Base-by-base conservation (phyloP, 2,888 invertebrate species). In the Melitaea athalia region DNA sequence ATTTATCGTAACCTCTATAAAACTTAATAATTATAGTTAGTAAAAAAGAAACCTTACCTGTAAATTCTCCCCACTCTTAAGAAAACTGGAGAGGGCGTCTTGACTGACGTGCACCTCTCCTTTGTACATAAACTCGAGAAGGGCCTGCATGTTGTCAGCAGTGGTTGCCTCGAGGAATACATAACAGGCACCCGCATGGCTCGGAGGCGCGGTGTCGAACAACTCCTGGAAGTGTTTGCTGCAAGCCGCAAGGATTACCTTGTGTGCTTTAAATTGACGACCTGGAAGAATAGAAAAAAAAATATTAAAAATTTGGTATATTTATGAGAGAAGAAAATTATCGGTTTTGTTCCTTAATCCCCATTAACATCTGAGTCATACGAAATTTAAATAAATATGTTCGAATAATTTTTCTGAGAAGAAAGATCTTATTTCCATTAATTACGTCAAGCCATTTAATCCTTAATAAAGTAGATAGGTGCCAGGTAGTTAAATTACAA, bases 91-190 rank as follows among this genome's bases (percentile, higher is more conserved):
- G 78, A 98, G 95, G 76, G 97, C 96, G 89, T 98, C 97, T 92
- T 98, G 97, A 79, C 97, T 97, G 81, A 98, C 97, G 87, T 98
- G 97, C 78, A 98, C 98, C 91, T 98, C 98, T 70, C 98, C 98
- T 87, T 97, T 97, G 93, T 98, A 98, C 98, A 98, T 98, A 89
- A 98, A 98, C 91, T 98, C 97, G 76, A 98, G 94, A 76, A 98
- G 94, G 59, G 97, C 97, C 75, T 97, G 96, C 97, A 98, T 97
- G 89, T 98, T 97, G 84, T 96, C 95, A 70, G 97, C 97, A 77
- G 96, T 95, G 78, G 97, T 98, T 75, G 97, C 97, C 89, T 98
- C 97, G 87, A 98, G 93, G 85, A 98, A 97, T 83, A 98, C 97
- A 82, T 97, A 96, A 83, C 97, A 95, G 75, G 95, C 94, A 76